Percentiles rank a stretch among this genome's conserved stretches.
Conservation (phyloP, 2,797 vertebrate genomes). For the Sebastes matsubarae region DNA sequence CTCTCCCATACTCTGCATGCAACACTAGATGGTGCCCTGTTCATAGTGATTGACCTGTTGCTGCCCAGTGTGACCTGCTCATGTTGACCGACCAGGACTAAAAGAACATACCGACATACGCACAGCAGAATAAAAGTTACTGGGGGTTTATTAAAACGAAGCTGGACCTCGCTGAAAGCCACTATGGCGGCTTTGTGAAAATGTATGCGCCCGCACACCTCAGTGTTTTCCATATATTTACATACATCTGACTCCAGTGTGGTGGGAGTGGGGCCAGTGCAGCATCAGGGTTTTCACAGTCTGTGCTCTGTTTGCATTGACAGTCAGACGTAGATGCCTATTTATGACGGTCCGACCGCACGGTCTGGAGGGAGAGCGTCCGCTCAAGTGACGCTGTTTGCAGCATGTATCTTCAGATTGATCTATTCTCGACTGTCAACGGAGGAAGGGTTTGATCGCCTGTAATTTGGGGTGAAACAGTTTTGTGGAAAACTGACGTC, state of each 20-base stretch:
- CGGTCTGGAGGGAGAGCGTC: neutral
- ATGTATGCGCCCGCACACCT: constrained; percentile 57
- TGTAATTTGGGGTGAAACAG: constrained; percentile 54
- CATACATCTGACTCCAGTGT: constrained; percentile 37
- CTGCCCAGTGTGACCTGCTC: constrained; percentile 54
- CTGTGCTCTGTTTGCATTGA: neutral
- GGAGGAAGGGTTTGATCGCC: constrained; percentile 50
- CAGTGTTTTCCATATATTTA: constrained; percentile 59
- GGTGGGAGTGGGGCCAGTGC: constrained; percentile 2
- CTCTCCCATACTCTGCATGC: constrained; percentile 51
- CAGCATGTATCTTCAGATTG: neutral
- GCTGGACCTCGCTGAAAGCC: neutral
- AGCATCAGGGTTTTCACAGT: neutral
- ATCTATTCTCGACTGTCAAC: constrained; percentile 40
- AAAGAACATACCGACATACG: neutral
- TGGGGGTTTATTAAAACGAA: neutral
- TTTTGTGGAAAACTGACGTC: constrained; percentile 73
- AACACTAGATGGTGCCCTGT: constrained; percentile 80
- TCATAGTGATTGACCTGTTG: constrained; percentile 68
- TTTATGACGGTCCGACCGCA: constrained; percentile 3
- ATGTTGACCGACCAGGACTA: neutral
- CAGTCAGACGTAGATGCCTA: neutral
- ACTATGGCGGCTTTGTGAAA: constrained; percentile 24
- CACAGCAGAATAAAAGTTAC: neutral
- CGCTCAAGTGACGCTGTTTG: neutral